Evolutionary conservation across 2,113 vertebrate species (phyloP), one percentile per base, ranked within the genome.

Genomic region (Anolis sagrei): DNA sequence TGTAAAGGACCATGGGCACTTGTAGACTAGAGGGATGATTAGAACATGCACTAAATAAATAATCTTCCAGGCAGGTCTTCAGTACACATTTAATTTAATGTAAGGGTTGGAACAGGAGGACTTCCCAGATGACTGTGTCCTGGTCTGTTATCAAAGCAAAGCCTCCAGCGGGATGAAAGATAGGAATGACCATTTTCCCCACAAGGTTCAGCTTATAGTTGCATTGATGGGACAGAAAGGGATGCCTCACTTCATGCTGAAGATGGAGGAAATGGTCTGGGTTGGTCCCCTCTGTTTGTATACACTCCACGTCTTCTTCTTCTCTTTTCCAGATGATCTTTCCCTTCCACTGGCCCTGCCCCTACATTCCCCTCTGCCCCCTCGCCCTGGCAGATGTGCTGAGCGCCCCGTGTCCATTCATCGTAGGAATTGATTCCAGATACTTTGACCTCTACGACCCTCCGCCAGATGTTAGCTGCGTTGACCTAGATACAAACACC

Each of bases 301-400:
- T 85, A 34, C 90, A 86, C 91, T 49, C 32, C 32, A 25, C 83
- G 21, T n/a, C 74, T 85, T 88, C 18, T 86, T 13, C 87, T 44
- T 85, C 64, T 89, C n/a, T 90, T 84, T 82, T 88, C 83, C 95
- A 99, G 99, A 98, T 99, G 98, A 99, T 99, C 76, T 99, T 99
- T 92, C 99, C 99, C 85, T 99, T 99, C 95, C 98, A 99, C 70
- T 99, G 98, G 99, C 98, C 98, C 0, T 99, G 99, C 91, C 99
- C 99, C 0, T 99, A 99, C 93, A 98, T 99, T 91, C 99, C 99
- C 68, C 97, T 99, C 39, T 99, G 99, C 95, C 99, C 99, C 0
- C 91, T 99, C 96, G 97, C 98, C 9, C 95, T 99, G 95, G 98
- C 99, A 34, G 98, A 98, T 86, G 98, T 99, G 58, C 95, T 99